Evolutionary conservation across 2,797 vertebrate species (phyloP), one percentile per base, ranked within the genome.

Genomic region (Diglossa cyanea): DNA sequence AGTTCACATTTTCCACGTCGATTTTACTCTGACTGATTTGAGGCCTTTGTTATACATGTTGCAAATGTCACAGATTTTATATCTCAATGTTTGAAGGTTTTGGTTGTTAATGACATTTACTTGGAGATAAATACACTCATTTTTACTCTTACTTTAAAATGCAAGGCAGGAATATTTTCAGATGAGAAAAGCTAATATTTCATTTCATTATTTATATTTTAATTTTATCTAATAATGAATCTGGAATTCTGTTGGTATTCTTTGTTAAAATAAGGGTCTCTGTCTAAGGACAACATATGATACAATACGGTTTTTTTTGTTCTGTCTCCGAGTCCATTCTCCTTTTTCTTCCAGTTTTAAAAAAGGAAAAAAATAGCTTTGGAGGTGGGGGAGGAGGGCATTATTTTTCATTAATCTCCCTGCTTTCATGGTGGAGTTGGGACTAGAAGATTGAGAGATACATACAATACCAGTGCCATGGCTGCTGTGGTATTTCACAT

Each of bases 41-140:
- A 30, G 50, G 58, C 48, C 75, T 81, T 94, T 91, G 70, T 77
- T 90, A 65, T 44, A 72, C 26, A 16, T 31, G 33, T 61, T 71
- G 40, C 57, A 88, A 77, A 91, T 94, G 61, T 95, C 91, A 95
- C 72, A 80, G 51, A 72, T 86, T 90, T 90, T 88, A 28, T 62
- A 58, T 78, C 76, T 80, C 73, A 65, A 0, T 53, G 40, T 72
- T n/a, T 89, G 84, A 94, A 88, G 47, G 33, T 78, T 90, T 91
- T 77, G 30, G 45, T 62, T 55, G 31, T 82, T 92, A 77, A 57
- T 80, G n/a, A 60, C 50, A 67, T 88, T 89, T 94, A 62, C 21
- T 44, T 93, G 37, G 54, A 80, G 81, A 81, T 74, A 93, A 87
- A 89, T 73, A 26, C 45, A 65, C 25, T 85, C 6, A 65, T 89